These are phyloP conservation scores for Ammospiza nelsoni DNA, from an alignment of 2,113 vertebrate species.

Conservation along the genomic window DNA sequence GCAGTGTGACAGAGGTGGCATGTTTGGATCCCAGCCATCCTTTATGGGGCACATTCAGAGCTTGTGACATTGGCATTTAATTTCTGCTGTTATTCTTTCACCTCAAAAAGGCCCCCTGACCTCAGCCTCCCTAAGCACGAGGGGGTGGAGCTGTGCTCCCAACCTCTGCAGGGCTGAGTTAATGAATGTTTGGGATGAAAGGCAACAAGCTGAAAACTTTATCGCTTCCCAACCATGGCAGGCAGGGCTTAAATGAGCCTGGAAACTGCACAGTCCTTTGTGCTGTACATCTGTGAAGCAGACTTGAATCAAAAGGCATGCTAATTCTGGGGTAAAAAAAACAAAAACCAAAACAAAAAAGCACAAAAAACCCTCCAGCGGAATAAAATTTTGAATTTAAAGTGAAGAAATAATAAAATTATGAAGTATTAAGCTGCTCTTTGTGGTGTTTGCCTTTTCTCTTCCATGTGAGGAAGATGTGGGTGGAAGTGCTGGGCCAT, in stretches of 20 bases:
- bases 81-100: not conserved
- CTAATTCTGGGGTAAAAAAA: not conserved
- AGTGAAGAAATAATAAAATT: not conserved
- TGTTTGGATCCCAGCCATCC: not conserved
- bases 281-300: not conserved
- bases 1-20: not conserved
- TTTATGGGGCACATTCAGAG: not conserved
- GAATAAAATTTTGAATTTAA: not conserved
- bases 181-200: not conserved
- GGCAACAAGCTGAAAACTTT: not conserved
- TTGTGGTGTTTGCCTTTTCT: not conserved
- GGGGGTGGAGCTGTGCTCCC: not conserved
- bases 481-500: not conserved
- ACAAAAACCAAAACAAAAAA: not conserved
- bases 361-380: rapidly evolving
- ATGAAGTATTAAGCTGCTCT: not conserved
- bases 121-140: not conserved
- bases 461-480: not conserved
- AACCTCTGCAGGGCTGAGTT: not conserved
- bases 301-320: not conserved
- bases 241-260: not conserved
- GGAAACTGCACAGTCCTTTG: not conserved
- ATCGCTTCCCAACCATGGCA: not conserved
- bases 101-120: not conserved
- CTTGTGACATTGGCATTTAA: not conserved